Conservation (phyloP, 2,888 invertebrate species). For the Autographa gamma region DNA sequence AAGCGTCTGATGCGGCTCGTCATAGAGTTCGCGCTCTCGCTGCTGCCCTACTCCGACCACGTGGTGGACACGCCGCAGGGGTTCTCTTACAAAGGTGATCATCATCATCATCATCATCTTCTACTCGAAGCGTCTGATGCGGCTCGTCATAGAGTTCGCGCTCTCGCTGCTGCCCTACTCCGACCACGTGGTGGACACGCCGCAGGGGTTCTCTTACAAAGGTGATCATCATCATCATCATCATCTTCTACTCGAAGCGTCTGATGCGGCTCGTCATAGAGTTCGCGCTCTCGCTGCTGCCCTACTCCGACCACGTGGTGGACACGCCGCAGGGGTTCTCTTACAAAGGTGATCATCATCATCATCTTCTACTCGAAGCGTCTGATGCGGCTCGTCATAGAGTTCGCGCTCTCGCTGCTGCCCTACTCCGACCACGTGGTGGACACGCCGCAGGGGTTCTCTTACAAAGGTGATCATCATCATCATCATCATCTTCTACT, state of each 20-base stretch:
- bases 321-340: constrained; percentile 97
- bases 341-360: constrained; percentile 90
- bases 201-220: constrained; percentile 95
- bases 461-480: constrained; percentile 91
- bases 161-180: constrained; percentile 97
- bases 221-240: constrained; percentile 84
- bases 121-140: constrained; percentile 98
- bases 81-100: constrained; percentile 92
- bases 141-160: constrained; percentile 98
- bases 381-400: constrained; percentile 98
- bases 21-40: constrained; percentile 98
- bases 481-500: constrained; percentile 98
- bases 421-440: constrained; percentile 95
- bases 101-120: constrained; percentile 93
- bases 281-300: constrained; percentile 97
- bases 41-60: constrained; percentile 96
- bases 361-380: constrained; percentile 99
- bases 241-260: constrained; percentile 99
- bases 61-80: constrained; percentile 97
- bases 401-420: constrained; percentile 97
- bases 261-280: constrained; percentile 98
- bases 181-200: constrained; percentile 95
- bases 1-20: constrained; percentile 98
- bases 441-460: constrained; percentile 96
- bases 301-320: constrained; percentile 94